These are phyloP conservation scores for Fulmarus glacialis DNA, from an alignment of 2,113 vertebrate genomes.

Conservation along the genomic window DNA sequence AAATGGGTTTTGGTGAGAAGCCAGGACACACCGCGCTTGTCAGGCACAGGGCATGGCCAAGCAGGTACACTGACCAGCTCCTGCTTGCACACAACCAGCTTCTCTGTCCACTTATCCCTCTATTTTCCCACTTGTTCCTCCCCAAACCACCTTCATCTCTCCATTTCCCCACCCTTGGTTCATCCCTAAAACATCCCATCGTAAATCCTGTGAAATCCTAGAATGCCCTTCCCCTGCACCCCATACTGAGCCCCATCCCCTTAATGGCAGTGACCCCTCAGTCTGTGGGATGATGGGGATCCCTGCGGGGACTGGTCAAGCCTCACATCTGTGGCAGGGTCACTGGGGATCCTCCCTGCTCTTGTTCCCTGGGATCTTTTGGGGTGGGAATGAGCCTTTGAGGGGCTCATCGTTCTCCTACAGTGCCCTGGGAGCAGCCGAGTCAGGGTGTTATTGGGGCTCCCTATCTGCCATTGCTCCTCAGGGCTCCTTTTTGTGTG, in stretches of 20 bases:
- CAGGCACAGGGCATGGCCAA: not conserved
- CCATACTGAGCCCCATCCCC: not conserved
- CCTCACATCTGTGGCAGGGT: not conserved
- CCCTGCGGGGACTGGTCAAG: not conserved
- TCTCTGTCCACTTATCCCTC: not conserved
- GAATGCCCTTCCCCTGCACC: not conserved
- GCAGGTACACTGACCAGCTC: fast-evolving
- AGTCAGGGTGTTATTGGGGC: not conserved
- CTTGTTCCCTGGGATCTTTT: not conserved
- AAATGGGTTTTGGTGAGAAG: not conserved
- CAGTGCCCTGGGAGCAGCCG: not conserved
- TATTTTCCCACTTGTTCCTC: not conserved
- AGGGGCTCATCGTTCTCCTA: fast-evolving
- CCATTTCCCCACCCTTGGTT: not conserved
- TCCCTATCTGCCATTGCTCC: not conserved
- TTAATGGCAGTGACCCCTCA: not conserved
- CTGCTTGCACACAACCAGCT: not conserved
- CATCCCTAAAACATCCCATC: not conserved
- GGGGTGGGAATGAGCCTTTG: not conserved
- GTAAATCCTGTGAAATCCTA: not conserved
- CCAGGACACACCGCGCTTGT: not conserved
- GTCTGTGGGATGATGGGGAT: not conserved
- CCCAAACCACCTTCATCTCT: not conserved
- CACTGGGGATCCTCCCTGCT: not conserved
- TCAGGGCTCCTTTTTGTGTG: not conserved